Evolutionary conservation across 2,797 vertebrate genomes (phyloP).

Genomic region (Furcifer pardalis): DNA sequence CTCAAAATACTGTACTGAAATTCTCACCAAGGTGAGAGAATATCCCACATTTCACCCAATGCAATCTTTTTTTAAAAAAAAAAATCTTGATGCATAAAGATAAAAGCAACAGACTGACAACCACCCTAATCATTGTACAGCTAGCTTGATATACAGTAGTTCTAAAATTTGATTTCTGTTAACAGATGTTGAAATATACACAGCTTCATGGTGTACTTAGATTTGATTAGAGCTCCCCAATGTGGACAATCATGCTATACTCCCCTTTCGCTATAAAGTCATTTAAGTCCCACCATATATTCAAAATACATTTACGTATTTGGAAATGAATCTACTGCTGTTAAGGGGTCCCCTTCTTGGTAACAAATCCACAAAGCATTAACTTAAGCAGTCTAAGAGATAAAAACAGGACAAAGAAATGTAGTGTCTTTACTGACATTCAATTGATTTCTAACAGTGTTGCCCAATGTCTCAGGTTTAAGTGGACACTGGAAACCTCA

Average conservation of each 20-base stretch:
- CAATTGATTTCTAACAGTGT: background rate
- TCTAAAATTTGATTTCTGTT: accelerated
- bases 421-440: background rate
- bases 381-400: background rate
- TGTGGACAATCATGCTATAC: background rate
- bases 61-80: too few relatives aligned
- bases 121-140: accelerated
- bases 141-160: background rate
- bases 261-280: background rate
- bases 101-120: background rate
- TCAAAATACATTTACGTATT: background rate
- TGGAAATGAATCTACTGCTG: background rate
- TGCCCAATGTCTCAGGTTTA: background rate
- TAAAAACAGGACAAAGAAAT: background rate
- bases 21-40: too few relatives aligned
- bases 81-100: too few relatives aligned
- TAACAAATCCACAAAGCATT: too few relatives aligned
- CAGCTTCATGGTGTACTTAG: background rate
- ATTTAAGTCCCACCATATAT: background rate
- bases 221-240: conserved; percentile 36
- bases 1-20: too few relatives aligned
- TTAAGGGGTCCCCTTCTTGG: background rate
- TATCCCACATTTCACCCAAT: too few relatives aligned
- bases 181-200: accelerated
- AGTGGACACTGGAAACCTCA: background rate